Conservation (phyloP, 2,888 invertebrate genomes). For the Lepidonotus clava region DNA sequence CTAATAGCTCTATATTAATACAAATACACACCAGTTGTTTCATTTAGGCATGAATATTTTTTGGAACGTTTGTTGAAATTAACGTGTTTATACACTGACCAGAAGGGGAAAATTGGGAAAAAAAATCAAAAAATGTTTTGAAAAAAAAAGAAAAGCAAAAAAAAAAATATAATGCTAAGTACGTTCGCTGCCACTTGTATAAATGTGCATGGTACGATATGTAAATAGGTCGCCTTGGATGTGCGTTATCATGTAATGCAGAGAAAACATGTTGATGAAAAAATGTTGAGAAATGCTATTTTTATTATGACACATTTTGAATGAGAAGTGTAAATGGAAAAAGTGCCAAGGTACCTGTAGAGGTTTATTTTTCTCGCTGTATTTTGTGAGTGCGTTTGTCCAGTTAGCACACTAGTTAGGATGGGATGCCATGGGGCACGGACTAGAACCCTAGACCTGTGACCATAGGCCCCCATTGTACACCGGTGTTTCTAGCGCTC, state of each 20-base stretch:
- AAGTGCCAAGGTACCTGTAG: conserved; percentile 40
- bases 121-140: too few species aligned
- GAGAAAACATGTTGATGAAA: neutral
- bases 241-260: conserved; percentile 5
- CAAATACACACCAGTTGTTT: too few species aligned
- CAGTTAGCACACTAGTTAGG: conserved; percentile 15
- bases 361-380: neutral
- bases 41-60: too few species aligned
- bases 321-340: conserved; percentile 7
- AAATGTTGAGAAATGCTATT: conserved; percentile 21
- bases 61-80: too few species aligned
- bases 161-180: neutral
- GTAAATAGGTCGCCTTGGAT: conserved; percentile 27
- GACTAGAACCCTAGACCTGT: conserved; percentile 9
- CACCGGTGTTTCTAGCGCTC: conserved; percentile 3
- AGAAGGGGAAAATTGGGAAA: too few species aligned
- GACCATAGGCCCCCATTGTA: neutral
- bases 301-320: conserved; percentile 16
- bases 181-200: conserved; percentile 29
- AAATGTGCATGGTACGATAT: conserved; percentile 22
- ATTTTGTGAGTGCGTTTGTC: neutral
- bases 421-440: conserved; percentile 19
- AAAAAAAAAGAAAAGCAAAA: neutral
- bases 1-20: too few species aligned
- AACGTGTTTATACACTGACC: too few species aligned